A percentile compares a stretch with the other conserved stretches of the same genome.
These are phyloP conservation scores for Papio anubis DNA, from an alignment of 2,113 vertebrate species.

Conservation along the genomic window DNA sequence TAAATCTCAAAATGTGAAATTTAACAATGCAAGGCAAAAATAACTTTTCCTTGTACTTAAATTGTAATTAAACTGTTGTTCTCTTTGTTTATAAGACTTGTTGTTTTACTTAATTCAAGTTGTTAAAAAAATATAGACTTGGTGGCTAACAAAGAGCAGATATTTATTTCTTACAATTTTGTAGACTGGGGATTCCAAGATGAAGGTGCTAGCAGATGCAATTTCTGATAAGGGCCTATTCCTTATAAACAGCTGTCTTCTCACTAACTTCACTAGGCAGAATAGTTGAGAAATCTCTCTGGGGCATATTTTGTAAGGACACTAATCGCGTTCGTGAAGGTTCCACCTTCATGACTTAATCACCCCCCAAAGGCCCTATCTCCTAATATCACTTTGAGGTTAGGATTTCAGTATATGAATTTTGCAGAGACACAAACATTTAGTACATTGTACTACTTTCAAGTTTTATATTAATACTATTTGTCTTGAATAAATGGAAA, in stretches of 20 bases:
- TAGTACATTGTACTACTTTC: background rate
- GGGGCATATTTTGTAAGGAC: background rate
- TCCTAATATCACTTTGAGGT: background rate
- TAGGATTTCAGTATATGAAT: background rate
- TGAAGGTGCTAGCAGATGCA: background rate
- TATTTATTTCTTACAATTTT: background rate
- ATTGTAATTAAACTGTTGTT: background rate
- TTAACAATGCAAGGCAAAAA: constrained; percentile 28
- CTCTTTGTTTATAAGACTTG: background rate
- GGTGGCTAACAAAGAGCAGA: background rate
- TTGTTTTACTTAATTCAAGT: background rate
- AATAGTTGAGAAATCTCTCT: background rate
- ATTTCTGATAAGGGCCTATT: background rate
- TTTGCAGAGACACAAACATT: background rate
- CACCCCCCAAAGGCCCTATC: background rate
- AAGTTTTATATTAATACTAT: background rate
- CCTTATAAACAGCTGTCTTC: background rate
- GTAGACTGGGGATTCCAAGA: background rate
- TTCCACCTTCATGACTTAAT: background rate
- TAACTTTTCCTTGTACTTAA: background rate
- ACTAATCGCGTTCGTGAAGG: background rate
- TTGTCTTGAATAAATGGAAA: background rate
- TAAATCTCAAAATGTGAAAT: constrained; percentile 34
- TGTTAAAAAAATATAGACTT: background rate
- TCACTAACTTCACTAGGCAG: background rate